Evolutionary conservation across 2,113 vertebrate species (phyloP).

Genomic region (Indri indri): DNA sequence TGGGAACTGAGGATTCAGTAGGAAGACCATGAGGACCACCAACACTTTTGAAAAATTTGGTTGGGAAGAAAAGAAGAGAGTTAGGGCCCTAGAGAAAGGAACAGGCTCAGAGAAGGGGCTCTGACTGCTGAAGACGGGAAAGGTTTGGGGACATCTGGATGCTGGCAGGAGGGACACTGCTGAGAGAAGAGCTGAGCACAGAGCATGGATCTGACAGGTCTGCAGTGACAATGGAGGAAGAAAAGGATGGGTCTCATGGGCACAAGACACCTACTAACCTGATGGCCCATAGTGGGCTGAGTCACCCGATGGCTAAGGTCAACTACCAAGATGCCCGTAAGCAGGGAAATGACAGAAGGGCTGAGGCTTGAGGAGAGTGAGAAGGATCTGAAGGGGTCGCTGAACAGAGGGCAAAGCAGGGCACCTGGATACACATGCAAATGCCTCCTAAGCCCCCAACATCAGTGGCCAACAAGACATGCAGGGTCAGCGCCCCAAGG

Average conservation of each 20-base stretch:
- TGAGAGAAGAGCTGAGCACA: too few species aligned
- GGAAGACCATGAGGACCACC: too few species aligned
- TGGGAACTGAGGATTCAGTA: neutral
- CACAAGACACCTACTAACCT: neutral
- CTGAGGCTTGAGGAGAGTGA: neutral
- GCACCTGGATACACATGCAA: too few species aligned
- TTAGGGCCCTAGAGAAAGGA: neutral
- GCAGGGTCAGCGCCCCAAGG: fast-evolving
- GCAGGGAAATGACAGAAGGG: neutral
- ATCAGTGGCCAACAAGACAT: too few species aligned
- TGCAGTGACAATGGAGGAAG: too few species aligned
- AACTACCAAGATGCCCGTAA: neutral
- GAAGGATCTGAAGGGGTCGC: neutral
- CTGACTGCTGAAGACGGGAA: too few species aligned
- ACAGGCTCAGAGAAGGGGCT: neutral
- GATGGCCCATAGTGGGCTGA: neutral
- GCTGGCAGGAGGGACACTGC: too few species aligned
- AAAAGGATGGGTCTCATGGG: neutral
- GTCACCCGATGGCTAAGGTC: neutral
- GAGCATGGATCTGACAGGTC: too few species aligned
- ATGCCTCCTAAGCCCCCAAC: neutral
- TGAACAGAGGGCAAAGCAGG: neutral
- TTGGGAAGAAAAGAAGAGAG: neutral
- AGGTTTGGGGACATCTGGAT: too few species aligned
- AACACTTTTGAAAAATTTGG: neutral